These are phyloP conservation scores for Eledona agricola DNA, from an alignment of 2,888 invertebrate genomes.

Conservation along the genomic window DNA sequence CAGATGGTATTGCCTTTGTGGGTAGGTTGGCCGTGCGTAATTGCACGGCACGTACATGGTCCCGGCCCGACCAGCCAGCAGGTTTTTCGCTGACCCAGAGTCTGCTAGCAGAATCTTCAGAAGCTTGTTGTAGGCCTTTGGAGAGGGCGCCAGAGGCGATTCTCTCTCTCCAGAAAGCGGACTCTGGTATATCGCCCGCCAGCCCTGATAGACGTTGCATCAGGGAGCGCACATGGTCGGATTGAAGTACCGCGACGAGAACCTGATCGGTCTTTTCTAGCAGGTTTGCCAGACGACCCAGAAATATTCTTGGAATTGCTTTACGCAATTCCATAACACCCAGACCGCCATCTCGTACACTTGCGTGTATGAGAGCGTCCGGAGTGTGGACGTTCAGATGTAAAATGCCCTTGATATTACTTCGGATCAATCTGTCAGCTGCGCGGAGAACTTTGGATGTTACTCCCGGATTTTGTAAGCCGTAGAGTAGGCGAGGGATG, in stretches of 20 bases:
- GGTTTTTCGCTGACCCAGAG: conserved; percentile 28
- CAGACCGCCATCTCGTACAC: conserved; percentile 45
- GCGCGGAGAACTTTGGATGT: conserved; percentile 25
- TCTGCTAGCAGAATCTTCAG: conserved; percentile 37
- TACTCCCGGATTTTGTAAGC: conserved; percentile 50
- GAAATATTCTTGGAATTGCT: conserved; percentile 33
- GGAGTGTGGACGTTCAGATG: conserved; percentile 21
- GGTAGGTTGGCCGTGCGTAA: conserved; percentile 28
- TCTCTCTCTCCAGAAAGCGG: conserved; percentile 16
- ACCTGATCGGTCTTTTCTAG: conserved; percentile 18
- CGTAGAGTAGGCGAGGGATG: conserved; percentile 53
- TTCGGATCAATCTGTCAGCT: conserved; percentile 8
- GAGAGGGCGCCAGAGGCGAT: conserved; percentile 21
- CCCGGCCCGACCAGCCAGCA: conserved; percentile 43
- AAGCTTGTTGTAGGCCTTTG: conserved; percentile 20
- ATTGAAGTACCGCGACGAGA: conserved; percentile 23
- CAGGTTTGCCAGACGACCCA: conserved; percentile 18
- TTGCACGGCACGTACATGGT: conserved; percentile 41
- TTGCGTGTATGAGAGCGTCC: conserved; percentile 7
- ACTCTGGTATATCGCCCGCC: conserved; percentile 12
- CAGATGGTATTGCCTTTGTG: conserved; percentile 14
- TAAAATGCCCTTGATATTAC: not conserved
- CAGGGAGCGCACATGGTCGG: not conserved
- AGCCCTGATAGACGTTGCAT: conserved; percentile 7
- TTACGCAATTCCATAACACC: conserved; percentile 43